Percentiles rank a stretch among this genome's conserved stretches.
These are phyloP conservation scores for Ptychobarbus kaznakovi DNA, from an alignment of 2,797 vertebrate species.

Conservation along the genomic window DNA sequence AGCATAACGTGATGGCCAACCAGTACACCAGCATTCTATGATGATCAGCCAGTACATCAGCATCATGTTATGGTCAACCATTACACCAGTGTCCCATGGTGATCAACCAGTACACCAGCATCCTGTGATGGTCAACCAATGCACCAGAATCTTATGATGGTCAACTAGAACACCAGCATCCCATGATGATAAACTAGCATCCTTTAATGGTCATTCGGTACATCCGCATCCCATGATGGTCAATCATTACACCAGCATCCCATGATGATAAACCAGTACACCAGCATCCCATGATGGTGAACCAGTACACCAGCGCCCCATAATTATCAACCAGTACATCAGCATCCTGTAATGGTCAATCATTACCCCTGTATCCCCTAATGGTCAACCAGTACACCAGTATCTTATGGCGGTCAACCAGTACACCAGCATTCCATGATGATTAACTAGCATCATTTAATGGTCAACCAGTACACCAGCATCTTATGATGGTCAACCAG, in stretches of 20 bases:
- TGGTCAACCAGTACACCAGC: background rate
- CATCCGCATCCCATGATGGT: fast-evolving
- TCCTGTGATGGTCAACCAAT: background rate
- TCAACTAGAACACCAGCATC: background rate
- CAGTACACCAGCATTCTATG: background rate
- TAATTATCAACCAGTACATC: background rate
- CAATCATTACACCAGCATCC: background rate
- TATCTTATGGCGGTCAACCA: background rate
- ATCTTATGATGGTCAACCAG: background rate
- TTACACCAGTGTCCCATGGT: background rate
- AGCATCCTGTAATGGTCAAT: background rate
- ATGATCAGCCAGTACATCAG: background rate
- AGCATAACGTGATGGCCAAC: background rate
- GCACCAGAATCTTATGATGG: background rate
- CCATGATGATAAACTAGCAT: background rate
- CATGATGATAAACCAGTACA: background rate
- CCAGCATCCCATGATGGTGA: background rate
- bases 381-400: background rate
- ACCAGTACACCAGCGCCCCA: too few species aligned
- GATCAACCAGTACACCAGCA: background rate
- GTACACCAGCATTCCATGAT: too few species aligned
- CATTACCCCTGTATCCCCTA: background rate
- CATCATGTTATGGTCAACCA: background rate
- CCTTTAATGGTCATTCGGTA: background rate
- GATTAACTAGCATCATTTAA: too few species aligned